Evolutionary conservation across 2,113 vertebrate genomes (phyloP).

Genomic region (Lepisosteus oculatus): DNA sequence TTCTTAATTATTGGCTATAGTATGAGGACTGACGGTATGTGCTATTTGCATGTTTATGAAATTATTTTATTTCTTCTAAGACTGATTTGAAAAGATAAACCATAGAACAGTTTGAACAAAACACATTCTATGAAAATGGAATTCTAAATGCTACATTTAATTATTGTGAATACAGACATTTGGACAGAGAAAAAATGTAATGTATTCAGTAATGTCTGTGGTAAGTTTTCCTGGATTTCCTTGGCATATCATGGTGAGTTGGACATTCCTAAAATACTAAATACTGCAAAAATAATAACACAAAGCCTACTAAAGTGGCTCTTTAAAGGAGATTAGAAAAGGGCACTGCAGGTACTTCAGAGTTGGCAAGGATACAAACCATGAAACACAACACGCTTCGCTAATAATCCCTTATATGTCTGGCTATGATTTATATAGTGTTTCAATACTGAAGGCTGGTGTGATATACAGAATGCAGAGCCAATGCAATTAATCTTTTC

Average conservation of each 20-base stretch:
- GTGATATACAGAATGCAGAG: conserved; percentile 66
- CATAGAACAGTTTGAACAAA: no score
- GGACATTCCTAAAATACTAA: conserved; percentile 7
- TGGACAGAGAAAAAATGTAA: no score
- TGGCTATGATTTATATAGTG: conserved; percentile 83
- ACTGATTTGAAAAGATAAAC: no score
- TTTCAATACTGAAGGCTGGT: conserved; percentile 57
- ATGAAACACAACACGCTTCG: conserved; percentile 48
- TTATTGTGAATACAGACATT: no score
- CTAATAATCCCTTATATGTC: conserved; percentile 57
- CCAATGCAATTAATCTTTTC: conserved; percentile 72
- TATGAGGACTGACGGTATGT: no score
- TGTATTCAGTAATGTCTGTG: no score
- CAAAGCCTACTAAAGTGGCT: conserved; percentile 34
- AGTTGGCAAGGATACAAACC: conserved; percentile 54
- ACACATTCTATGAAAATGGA: no score
- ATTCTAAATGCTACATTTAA: no score
- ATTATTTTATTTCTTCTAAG: no score
- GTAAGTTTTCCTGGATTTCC: neutral
- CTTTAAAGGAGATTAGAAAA: conserved; percentile 54
- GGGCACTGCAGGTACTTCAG: conserved; percentile 46
- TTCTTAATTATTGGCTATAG: no score
- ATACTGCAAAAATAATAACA: conserved; percentile 17
- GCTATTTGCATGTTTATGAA: no score
- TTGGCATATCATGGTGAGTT: neutral